Percentiles rank a stretch among this genome's conserved stretches.
phyloP scores from a whole-genome alignment of 2,113 vertebrate genomes.

The Boulengeromyrus knoepffleri region DNA sequence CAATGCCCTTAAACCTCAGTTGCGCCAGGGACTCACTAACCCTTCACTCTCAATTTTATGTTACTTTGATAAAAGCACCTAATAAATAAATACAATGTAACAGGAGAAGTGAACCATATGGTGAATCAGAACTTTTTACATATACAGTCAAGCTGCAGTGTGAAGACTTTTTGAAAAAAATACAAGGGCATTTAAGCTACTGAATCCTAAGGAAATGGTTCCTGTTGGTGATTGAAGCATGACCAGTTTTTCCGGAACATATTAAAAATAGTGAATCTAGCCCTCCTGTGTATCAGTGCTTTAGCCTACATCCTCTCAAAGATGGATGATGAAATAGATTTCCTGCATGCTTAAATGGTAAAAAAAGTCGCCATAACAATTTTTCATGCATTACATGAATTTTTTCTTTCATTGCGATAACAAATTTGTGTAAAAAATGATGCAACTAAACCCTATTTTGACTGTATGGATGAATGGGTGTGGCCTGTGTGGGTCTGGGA shows the following conservation, averaged over 20 bases:
- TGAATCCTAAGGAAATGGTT: neutral
- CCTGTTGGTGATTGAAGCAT: neutral
- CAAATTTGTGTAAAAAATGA: neutral
- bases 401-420: neutral
- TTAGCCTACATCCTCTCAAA: neutral
- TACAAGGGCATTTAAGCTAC: neutral
- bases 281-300: neutral
- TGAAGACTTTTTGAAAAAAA: neutral
- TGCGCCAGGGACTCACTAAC: neutral
- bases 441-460: neutral
- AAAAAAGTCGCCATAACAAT: neutral
- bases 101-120: neutral
- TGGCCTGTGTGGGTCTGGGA: neutral
- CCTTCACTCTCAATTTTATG: neutral
- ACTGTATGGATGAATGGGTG: neutral
- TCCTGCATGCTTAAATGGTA: neutral
- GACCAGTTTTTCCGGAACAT: neutral
- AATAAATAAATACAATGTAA: neutral
- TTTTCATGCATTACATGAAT: neutral
- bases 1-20: neutral
- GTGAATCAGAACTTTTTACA: neutral
- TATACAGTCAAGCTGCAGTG: neutral
- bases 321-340: slow-evolving; percentile 2
- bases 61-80: neutral
- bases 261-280: neutral